Conservation (phyloP, 2,797 vertebrate genomes). For the Phoeniculus purpureus region DNA sequence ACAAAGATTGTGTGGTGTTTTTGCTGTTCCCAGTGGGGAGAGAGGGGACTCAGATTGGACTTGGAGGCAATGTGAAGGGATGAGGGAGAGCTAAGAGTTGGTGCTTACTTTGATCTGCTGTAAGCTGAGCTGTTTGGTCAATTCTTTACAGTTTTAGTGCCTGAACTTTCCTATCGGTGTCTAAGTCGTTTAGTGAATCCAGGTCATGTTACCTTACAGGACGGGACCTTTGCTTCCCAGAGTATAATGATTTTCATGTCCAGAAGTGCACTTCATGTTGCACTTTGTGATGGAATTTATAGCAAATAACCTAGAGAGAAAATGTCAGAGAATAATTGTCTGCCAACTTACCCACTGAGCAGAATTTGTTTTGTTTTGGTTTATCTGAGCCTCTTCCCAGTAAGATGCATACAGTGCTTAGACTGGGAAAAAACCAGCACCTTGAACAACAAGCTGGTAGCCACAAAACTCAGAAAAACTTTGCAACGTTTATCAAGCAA, state of each 20-base stretch:
- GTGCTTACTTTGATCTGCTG: background rate
- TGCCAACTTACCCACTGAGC: background rate
- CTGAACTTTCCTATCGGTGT: background rate
- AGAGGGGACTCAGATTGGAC: too few relatives aligned
- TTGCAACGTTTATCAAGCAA: background rate
- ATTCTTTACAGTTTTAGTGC: background rate
- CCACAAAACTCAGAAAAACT: background rate
- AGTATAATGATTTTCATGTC: background rate
- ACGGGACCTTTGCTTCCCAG: background rate
- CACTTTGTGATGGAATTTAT: background rate
- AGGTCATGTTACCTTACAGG: background rate
- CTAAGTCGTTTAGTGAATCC: background rate
- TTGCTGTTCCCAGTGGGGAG: background rate
- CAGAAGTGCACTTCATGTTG: background rate
- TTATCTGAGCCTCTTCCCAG: background rate
- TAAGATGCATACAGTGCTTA: background rate
- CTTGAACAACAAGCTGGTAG: background rate
- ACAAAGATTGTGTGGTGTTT: accelerated
- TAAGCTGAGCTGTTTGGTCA: background rate
- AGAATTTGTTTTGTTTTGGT: background rate
- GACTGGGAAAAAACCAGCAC: background rate
- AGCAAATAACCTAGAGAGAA: background rate
- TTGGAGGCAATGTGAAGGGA: background rate
- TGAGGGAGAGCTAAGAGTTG: background rate
- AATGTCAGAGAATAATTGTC: background rate